These are phyloP conservation scores for Hoplostethus atlanticus DNA, from an alignment of 2,797 vertebrate species.

Conservation along the genomic window DNA sequence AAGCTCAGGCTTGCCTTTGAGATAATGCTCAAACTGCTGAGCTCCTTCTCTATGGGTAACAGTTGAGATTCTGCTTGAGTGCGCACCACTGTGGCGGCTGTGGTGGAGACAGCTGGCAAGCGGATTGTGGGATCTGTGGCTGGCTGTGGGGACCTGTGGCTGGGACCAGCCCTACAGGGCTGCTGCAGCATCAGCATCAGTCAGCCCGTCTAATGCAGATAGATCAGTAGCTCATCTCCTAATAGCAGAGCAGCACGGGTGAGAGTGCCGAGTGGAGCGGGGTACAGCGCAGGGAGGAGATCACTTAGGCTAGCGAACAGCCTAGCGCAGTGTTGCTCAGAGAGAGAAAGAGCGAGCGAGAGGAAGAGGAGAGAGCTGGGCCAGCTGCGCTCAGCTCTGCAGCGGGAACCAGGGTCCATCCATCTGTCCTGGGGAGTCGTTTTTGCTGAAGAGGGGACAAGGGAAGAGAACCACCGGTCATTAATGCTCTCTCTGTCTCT, in stretches of 20 bases:
- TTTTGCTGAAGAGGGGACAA: slow-evolving; percentile 76
- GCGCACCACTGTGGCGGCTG: slow-evolving; percentile 60
- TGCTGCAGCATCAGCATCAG: slow-evolving; percentile 79
- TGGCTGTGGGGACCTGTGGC: slow-evolving; percentile 61
- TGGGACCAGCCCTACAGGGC: slow-evolving; percentile 46
- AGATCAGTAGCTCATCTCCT: slow-evolving; percentile 77
- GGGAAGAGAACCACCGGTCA: slow-evolving; percentile 84
- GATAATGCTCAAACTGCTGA: slow-evolving; percentile 81
- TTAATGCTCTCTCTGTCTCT: slow-evolving; percentile 89
- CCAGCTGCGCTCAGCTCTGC: slow-evolving; percentile 59
- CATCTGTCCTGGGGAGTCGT: slow-evolving; percentile 51
- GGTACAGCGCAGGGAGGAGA: slow-evolving; percentile 68
- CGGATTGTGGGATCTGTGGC: not conserved
- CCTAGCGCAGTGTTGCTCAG: slow-evolving; percentile 66
- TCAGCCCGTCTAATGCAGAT: slow-evolving; percentile 86
- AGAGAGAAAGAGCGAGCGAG: slow-evolving; percentile 56
- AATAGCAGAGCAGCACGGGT: slow-evolving; percentile 46
- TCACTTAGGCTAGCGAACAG: slow-evolving; percentile 72
- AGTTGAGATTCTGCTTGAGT: slow-evolving; percentile 85
- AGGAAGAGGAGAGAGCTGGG: slow-evolving; percentile 35
- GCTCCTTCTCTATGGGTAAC: slow-evolving; percentile 80
- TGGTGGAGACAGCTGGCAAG: slow-evolving; percentile 36
- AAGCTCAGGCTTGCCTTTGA: slow-evolving; percentile 84
- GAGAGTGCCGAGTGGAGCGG: slow-evolving; percentile 52
- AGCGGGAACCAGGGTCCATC: slow-evolving; percentile 56